Conservation (phyloP, 2,797 vertebrate species). For the Rhinichthys osculus region DNA sequence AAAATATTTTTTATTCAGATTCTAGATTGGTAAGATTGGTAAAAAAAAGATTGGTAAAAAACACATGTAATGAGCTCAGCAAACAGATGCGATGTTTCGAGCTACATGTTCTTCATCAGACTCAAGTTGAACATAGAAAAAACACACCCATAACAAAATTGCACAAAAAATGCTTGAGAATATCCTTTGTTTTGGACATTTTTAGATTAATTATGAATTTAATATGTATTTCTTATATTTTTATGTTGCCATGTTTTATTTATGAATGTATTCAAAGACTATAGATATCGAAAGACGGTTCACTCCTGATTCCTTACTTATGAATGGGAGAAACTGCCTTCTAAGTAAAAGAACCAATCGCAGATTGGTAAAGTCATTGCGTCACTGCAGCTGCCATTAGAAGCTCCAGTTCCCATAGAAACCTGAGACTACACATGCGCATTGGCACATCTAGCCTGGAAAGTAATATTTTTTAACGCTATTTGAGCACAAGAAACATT, state of each 20-base stretch:
- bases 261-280: background rate
- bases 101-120: background rate
- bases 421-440: no score
- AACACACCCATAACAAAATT: background rate
- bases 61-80: background rate
- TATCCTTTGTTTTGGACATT: background rate
- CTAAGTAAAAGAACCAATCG: no score
- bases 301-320: no score
- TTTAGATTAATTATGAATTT: background rate
- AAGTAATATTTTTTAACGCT: no score
- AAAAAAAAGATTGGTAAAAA: background rate
- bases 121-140: background rate
- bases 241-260: background rate
- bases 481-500: no score
- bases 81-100: background rate
- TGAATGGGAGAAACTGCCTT: no score
- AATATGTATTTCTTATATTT: background rate
- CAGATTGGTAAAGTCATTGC: no score
- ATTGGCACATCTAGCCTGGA: no score
- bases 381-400: no score
- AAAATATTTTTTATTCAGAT: background rate
- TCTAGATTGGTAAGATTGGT: background rate
- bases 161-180: background rate
- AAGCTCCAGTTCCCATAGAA: no score
- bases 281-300: no score